These are phyloP conservation scores for Pocillopora meandrina DNA, from an alignment of 92 coral and sea anemone species.

Conservation along the genomic window DNA sequence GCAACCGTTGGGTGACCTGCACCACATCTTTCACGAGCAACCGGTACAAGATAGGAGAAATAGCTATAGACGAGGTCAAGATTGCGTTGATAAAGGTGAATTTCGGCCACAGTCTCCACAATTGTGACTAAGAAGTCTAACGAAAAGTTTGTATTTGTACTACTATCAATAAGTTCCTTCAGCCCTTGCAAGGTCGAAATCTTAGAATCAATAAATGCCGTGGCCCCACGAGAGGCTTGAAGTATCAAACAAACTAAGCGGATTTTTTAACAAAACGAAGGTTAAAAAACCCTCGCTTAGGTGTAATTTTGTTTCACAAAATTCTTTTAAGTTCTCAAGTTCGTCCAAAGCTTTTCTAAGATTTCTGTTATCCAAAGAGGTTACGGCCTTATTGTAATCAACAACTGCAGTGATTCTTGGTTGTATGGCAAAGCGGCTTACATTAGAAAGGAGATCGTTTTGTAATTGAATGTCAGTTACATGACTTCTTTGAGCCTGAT, in stretches of 20 bases:
- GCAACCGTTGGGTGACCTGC: not conserved
- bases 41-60: not conserved
- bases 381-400: not conserved
- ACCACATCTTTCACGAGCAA: not conserved
- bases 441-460: not conserved
- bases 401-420: not conserved
- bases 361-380: not conserved
- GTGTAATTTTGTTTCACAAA: not conserved
- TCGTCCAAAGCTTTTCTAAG: slow-evolving; percentile 6
- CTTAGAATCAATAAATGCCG: not conserved
- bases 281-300: not conserved
- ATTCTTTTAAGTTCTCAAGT: not conserved
- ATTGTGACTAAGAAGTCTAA: not conserved
- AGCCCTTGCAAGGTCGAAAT: not conserved
- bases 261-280: not conserved
- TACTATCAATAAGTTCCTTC: not conserved
- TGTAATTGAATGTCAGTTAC: not conserved
- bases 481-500: not conserved
- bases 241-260: not conserved
- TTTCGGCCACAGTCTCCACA: not conserved
- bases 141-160: not conserved
- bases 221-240: not conserved
- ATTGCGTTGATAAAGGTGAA: not conserved
- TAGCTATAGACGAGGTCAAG: not conserved
- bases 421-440: not conserved